Evolutionary conservation across 2,113 vertebrate genomes (phyloP), one percentile per base, ranked within the genome.

Genomic region (Nipponia nippon): DNA sequence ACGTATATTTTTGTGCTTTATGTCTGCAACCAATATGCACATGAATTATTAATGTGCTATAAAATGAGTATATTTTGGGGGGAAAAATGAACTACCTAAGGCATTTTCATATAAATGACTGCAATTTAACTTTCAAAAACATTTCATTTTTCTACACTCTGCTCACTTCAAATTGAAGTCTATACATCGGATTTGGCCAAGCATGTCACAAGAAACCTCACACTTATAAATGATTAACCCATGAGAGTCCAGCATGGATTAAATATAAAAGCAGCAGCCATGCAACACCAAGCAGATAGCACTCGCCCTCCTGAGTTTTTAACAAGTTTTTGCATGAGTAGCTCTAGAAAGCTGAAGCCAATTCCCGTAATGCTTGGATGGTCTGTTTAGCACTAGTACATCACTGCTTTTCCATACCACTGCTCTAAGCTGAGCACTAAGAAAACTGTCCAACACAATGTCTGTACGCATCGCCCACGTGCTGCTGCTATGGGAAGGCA

Each of bases 21-120:
- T 93, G 78, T 76, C 75, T 94, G 85, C 85, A 78, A 71, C 88
- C 62, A 95, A 89, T 70, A 95, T 36, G 36, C 40, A 58, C 81
- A 96, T 94, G 95, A 97, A 97, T 96, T 96, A 97, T 96, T 95
- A 93, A 97, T 94, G 44, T 62, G 30, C 62, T 79, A 94, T 73
- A 73, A 97, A 96, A 84, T 36, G 26, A 93, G 82, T 75, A 15
- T 89, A 46, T 90, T 75, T 76, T 11, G 1, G 16, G 61, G 30
- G 38, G 19, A 3, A 26, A 12, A 63, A 94, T 13, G 9, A 87
- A 50, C 56, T 82, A 95, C 70, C 65, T 36, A 61, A 85, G 50
- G 65, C 91, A 91, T 97, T 97, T 96, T 96, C 93, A 95, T 84
- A 92, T 78, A 96, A 97, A 97, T 89, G 55, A 65, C 76, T 97